phyloP scores from a whole-genome alignment of 2,888 invertebrate species.

The Trissolcus brochymenae region DNA sequence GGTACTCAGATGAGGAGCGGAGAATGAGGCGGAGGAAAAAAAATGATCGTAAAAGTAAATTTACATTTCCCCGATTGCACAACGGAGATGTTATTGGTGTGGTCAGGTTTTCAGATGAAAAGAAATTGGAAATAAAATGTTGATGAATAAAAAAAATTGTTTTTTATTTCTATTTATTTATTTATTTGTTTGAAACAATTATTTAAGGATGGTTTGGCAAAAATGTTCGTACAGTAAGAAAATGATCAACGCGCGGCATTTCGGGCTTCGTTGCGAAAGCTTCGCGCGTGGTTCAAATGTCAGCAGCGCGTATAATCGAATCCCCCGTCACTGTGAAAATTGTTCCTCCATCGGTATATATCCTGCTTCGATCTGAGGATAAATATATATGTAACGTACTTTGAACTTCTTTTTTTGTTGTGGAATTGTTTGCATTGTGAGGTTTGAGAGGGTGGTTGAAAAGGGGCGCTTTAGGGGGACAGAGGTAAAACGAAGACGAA shows the following conservation, averaged over 20 bases:
- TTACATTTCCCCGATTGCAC: conserved; percentile 15
- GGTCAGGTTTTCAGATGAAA: neutral
- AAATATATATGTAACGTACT: conserved; percentile 17
- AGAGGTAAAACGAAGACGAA: neutral
- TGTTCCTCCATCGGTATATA: conserved; percentile 7
- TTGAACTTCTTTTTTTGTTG: conserved; percentile 17
- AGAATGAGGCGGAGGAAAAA: neutral
- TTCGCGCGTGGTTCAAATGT: conserved; percentile 41
- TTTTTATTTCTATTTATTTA: neutral
- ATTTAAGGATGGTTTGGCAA: no score
- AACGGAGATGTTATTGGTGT: neutral
- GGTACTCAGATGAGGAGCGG: neutral
- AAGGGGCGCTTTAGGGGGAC: neutral
- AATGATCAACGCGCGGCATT: conserved; percentile 35
- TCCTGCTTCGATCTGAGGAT: conserved; percentile 10
- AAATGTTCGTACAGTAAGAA: neutral
- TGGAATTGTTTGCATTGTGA: no score
- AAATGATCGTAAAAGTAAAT: neutral
- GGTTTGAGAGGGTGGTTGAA: neutral
- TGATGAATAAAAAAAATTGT: no score
- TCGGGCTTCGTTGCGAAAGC: conserved; percentile 37
- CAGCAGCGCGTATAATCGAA: conserved; percentile 36
- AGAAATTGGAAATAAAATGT: neutral
- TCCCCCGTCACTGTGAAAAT: conserved; percentile 17
- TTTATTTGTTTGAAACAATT: neutral